Conservation (phyloP, 53 echinoderm and acorn worm genomes). For the Echinometra lucunter region DNA sequence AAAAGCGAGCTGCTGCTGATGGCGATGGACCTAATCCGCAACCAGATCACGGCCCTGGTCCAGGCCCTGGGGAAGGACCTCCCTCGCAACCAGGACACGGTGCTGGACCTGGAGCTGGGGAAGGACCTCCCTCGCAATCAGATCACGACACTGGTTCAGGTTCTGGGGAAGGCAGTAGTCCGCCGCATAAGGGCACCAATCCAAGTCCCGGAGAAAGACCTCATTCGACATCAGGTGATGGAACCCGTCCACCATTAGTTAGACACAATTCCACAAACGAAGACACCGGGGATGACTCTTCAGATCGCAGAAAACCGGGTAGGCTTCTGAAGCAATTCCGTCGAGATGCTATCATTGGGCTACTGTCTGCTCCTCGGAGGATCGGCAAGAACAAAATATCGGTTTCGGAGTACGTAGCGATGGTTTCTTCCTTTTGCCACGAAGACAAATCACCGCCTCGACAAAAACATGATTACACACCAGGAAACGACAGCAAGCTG, state of each 20-base stretch:
- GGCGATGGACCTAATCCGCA: neutral
- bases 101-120: neutral
- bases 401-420: slow-evolving; percentile 25
- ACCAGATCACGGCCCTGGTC: neutral
- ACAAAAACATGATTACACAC: neutral
- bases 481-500: neutral
- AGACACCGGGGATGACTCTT: neutral
- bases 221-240: neutral
- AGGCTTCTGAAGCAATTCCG: neutral
- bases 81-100: neutral
- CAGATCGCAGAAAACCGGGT: neutral
- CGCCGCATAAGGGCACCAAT: neutral
- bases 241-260: neutral
- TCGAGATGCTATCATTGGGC: neutral
- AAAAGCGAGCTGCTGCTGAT: neutral
- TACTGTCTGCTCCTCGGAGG: slow-evolving; percentile 29
- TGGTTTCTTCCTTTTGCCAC: neutral
- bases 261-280: neutral
- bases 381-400: neutral
- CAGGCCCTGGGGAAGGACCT: neutral
- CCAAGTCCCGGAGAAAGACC: neutral
- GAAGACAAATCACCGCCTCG: neutral
- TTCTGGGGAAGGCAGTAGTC: neutral
- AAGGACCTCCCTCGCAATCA: neutral
- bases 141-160: neutral